phyloP scores from a whole-genome alignment of 2,797 vertebrate genomes.

The Ispidina lecontei region DNA sequence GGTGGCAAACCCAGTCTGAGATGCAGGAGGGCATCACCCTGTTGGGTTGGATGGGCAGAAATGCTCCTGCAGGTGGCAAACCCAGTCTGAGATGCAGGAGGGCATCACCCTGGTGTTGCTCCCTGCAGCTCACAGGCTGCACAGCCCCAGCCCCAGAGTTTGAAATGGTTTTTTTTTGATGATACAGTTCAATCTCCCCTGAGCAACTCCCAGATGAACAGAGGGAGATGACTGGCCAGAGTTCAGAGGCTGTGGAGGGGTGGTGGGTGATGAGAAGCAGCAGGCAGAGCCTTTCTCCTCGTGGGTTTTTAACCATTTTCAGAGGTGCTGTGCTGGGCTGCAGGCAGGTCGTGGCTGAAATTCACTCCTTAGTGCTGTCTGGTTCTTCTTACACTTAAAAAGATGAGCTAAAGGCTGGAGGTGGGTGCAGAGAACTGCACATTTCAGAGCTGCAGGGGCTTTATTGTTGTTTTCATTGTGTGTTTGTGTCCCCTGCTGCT shows the following conservation, averaged over 20 bases:
- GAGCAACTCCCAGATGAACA: conserved; percentile 22
- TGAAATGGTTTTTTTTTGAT: not conserved
- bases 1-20: not conserved
- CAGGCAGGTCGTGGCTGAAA: not conserved
- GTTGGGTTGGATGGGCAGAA: not conserved
- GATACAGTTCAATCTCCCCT: conserved; percentile 12
- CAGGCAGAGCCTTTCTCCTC: not conserved
- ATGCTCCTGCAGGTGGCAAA: not conserved
- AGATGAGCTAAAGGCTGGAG: not conserved
- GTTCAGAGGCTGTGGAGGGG: conserved; percentile 20
- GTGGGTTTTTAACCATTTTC: not conserved
- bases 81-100: not conserved
- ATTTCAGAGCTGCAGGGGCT: conserved; percentile 47
- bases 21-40: not conserved
- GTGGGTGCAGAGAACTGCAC: conserved; percentile 3
- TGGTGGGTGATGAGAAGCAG: not conserved
- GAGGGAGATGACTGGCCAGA: not conserved
- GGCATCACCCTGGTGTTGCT: not conserved
- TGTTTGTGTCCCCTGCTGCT: conserved; percentile 46
- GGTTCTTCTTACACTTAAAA: not conserved
- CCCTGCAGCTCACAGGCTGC: not conserved
- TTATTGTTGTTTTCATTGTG: conserved; percentile 55
- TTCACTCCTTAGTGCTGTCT: not conserved
- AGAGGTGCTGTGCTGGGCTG: not conserved
- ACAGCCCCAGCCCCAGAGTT: not conserved